Evolutionary conservation across 2,888 invertebrate species (phyloP).

Genomic region (Eupithecia abbreviata): DNA sequence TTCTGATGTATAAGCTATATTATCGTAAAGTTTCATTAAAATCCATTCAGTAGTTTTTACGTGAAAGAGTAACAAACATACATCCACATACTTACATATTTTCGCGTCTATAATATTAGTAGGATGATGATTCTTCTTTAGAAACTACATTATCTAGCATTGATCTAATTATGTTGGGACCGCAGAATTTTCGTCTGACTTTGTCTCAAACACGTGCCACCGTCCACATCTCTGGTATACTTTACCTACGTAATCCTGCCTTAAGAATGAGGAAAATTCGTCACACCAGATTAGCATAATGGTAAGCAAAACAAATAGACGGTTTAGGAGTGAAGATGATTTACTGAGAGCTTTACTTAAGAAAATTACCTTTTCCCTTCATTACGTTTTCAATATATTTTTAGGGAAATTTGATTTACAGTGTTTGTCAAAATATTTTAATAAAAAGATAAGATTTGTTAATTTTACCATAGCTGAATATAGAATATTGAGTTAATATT

Average conservation of each 20-base stretch:
- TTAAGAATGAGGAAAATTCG: slow-evolving; percentile 35
- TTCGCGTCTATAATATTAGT: no score
- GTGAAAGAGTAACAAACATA: no score
- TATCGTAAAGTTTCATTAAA: no score
- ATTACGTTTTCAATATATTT: slow-evolving; percentile 6
- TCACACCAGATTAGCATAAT: slow-evolving; percentile 27
- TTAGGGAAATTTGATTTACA: background rate
- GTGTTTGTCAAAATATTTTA: slow-evolving; percentile 10
- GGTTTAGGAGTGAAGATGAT: slow-evolving; percentile 19
- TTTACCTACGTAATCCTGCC: slow-evolving; percentile 1
- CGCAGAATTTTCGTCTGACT: background rate
- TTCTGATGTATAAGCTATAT: no score
- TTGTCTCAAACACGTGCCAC: background rate
- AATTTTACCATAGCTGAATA: background rate
- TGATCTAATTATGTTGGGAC: background rate
- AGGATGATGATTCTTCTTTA: background rate
- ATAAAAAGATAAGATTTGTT: slow-evolving; percentile 3
- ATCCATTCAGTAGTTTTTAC: no score
- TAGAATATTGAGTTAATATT: background rate
- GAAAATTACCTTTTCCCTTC: slow-evolving; percentile 19
- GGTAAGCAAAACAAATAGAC: slow-evolving; percentile 27
- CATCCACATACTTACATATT: no score
- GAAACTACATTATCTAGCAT: background rate
- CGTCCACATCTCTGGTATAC: background rate
- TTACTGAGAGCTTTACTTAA: slow-evolving; percentile 20